phyloP scores from a whole-genome alignment of 2,113 vertebrate genomes.

The Trematocara variabile region DNA sequence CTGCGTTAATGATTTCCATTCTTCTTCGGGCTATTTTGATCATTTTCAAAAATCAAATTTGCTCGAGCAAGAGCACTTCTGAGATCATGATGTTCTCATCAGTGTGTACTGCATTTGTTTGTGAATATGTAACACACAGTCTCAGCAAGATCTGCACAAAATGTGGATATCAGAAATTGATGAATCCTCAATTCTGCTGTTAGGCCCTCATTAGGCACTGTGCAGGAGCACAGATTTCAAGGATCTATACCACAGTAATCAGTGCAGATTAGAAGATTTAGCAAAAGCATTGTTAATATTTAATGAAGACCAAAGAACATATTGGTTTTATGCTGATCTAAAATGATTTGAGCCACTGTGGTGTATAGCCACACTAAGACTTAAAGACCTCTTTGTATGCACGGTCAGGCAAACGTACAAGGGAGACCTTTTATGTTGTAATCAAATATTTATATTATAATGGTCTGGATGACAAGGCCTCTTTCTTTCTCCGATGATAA shows the following conservation, averaged over 20 bases:
- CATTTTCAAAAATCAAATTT: background rate
- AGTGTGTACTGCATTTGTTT: background rate
- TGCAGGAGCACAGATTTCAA: background rate
- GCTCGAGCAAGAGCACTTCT: background rate
- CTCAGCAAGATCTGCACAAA: background rate
- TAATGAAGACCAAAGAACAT: conserved; percentile 36
- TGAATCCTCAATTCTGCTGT: background rate
- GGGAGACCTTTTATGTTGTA: conserved; percentile 48
- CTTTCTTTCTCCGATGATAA: conserved; percentile 21
- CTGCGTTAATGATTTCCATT: background rate
- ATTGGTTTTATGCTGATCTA: conserved; percentile 21
- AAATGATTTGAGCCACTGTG: conserved; percentile 28
- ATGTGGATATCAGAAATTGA: conserved; percentile 8
- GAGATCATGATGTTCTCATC: background rate
- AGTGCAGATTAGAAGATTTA: conserved; percentile 34
- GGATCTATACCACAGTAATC: background rate
- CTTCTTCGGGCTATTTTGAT: background rate
- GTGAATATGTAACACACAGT: background rate
- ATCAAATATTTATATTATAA: conserved; percentile 71
- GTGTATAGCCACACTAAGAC: background rate
- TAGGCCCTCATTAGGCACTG: background rate
- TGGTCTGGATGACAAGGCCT: conserved; percentile 45
- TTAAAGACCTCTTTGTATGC: conserved; percentile 34
- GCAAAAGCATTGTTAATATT: conserved; percentile 43
- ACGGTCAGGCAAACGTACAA: conserved; percentile 19